A percentile compares a stretch with the other conserved stretches of the same genome.
phyloP scores from a whole-genome alignment of 2,797 vertebrate species.

The Brotula barbata region DNA sequence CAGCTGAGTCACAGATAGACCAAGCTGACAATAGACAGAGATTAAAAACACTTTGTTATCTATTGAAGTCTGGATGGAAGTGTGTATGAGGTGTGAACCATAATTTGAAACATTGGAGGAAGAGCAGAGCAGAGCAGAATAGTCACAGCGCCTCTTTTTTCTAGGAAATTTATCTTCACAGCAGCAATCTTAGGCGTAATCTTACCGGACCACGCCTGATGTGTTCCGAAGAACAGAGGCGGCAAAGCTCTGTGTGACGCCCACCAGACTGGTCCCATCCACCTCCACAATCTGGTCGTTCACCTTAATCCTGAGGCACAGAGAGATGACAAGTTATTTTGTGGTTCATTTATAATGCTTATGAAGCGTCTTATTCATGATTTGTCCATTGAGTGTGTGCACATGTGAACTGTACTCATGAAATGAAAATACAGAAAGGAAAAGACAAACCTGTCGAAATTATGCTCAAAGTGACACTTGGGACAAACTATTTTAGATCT shows the following conservation, averaged over 20 bases:
- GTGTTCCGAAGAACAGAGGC: constrained; percentile 97
- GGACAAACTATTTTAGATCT: too few relatives aligned
- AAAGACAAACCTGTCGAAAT: too few relatives aligned
- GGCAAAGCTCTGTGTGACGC: constrained; percentile 97
- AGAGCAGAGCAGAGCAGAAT: neutral
- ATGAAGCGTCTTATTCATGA: too few relatives aligned
- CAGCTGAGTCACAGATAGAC: constrained; percentile 13
- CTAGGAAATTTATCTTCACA: too few relatives aligned
- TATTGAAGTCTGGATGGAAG: neutral
- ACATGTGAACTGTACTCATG: too few relatives aligned
- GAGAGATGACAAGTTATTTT: too few relatives aligned
- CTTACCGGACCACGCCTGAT: constrained; percentile 94
- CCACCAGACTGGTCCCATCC: constrained; percentile 95
- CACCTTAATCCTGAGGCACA: constrained; percentile 87
- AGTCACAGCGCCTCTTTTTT: too few relatives aligned
- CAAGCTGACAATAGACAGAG: neutral
- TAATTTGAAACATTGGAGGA: neutral
- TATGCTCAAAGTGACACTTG: too few relatives aligned
- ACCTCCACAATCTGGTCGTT: constrained; percentile 99
- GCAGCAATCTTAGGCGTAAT: too few relatives aligned
- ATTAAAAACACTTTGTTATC: constrained; percentile 5
- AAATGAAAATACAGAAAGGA: too few relatives aligned
- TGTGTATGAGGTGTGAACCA: constrained; percentile 4
- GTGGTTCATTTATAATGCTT: too few relatives aligned
- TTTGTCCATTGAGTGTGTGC: too few relatives aligned